A percentile compares a stretch with the other conserved stretches of the same genome.
Evolutionary conservation across 2,888 invertebrate genomes (phyloP).

Genomic region (Drosophila diplacantha): DNA sequence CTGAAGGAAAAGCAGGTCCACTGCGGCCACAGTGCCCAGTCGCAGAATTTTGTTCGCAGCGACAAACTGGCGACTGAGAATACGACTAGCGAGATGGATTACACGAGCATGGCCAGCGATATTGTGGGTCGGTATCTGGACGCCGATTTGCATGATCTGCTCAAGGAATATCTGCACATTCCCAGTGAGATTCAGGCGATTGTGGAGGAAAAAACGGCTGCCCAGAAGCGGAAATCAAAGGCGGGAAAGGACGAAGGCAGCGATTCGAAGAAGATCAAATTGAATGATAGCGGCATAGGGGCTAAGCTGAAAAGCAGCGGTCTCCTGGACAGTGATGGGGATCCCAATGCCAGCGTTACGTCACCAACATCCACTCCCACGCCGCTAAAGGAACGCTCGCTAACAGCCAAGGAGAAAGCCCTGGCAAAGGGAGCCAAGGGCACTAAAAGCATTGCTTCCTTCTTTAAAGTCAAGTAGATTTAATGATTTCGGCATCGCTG

Average conservation of each 20-base stretch:
- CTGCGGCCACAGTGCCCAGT: slow-evolving; percentile 85
- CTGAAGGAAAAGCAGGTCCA: slow-evolving; percentile 79
- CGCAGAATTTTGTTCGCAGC: slow-evolving; percentile 86
- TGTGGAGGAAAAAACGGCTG: slow-evolving; percentile 78
- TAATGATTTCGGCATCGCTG: background rate
- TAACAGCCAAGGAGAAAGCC: slow-evolving; percentile 86
- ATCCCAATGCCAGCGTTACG: slow-evolving; percentile 33
- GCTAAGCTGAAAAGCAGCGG: slow-evolving; percentile 76
- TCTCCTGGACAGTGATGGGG: slow-evolving; percentile 54
- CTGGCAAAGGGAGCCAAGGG: slow-evolving; percentile 85
- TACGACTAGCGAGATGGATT: slow-evolving; percentile 66
- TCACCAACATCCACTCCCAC: slow-evolving; percentile 36
- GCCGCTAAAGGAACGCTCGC: slow-evolving; percentile 76
- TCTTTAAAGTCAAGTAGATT: slow-evolving; percentile 80
- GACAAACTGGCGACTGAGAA: slow-evolving; percentile 79
- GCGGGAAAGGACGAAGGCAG: slow-evolving; percentile 48
- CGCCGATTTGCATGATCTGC: slow-evolving; percentile 82
- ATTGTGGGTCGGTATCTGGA: slow-evolving; percentile 88
- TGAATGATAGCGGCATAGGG: slow-evolving; percentile 60
- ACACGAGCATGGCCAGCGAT: slow-evolving; percentile 82
- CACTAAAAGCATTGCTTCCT: slow-evolving; percentile 87
- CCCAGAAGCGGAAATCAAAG: slow-evolving; percentile 80
- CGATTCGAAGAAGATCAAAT: slow-evolving; percentile 78
- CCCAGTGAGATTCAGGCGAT: slow-evolving; percentile 63
- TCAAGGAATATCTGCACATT: slow-evolving; percentile 82